Evolutionary conservation across 1,140 invertebrate genomes (phyloP).

Genomic region (Drosophila tropicalis): DNA sequence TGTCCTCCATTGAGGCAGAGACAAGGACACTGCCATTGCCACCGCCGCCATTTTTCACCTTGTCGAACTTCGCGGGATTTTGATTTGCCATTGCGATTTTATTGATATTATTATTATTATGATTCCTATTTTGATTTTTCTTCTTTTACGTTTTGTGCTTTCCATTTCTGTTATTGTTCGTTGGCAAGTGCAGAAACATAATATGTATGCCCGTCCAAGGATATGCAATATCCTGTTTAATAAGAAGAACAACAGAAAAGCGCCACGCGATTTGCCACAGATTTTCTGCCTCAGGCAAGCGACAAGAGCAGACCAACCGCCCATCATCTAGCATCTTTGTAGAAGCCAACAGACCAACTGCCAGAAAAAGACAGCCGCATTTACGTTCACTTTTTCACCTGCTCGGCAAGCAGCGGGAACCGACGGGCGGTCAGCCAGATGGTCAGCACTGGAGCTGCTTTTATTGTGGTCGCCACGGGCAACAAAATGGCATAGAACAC

Average conservation of each 20-base stretch:
- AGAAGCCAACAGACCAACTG: background rate
- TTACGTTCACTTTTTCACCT: background rate
- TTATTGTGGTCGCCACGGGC: constrained; percentile 23
- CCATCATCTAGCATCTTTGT: background rate
- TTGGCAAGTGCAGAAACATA: constrained; percentile 5
- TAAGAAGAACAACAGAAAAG: constrained; percentile 1
- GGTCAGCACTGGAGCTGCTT: background rate
- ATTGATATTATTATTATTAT: constrained; percentile 28
- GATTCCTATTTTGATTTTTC: background rate
- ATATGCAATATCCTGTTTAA: constrained; percentile 47
- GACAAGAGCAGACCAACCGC: background rate
- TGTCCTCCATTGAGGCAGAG: constrained; percentile 1
- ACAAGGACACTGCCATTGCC: background rate
- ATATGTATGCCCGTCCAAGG: constrained; percentile 10
- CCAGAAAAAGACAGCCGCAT: background rate
- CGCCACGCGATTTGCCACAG: constrained; percentile 13
- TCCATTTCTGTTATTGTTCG: constrained; percentile 1
- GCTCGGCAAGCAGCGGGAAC: background rate
- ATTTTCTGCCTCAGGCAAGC: background rate
- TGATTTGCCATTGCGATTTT: constrained; percentile 30
- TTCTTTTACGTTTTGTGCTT: constrained; percentile 7
- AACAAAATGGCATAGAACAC: background rate
- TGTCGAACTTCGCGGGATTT: constrained; percentile 3
- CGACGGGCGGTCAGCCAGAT: too few species aligned
- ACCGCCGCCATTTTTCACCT: constrained; percentile 1